These are phyloP conservation scores for Pachycephala philippinensis DNA, from an alignment of 2,113 vertebrate species.

Conservation along the genomic window DNA sequence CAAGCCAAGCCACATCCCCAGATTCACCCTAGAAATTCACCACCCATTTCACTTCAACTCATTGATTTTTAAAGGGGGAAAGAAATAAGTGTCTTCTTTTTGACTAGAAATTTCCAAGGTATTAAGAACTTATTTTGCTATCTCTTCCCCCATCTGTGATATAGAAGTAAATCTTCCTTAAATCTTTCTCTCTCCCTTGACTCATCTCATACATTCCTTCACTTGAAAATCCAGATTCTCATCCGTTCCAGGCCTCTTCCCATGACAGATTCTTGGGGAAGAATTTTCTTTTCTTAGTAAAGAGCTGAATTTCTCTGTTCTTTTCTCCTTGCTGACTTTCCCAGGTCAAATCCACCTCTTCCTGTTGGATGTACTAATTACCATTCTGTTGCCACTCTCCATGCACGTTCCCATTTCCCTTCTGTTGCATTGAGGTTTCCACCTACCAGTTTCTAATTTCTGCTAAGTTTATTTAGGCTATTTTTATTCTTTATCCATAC, in stretches of 20 bases:
- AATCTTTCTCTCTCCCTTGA: slow-evolving; percentile 14
- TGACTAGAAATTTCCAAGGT: neutral
- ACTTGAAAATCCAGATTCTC: slow-evolving; percentile 3
- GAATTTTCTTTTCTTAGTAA: neutral
- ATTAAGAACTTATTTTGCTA: neutral
- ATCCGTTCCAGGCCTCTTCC: slow-evolving; percentile 14
- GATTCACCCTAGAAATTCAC: neutral
- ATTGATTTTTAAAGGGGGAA: neutral
- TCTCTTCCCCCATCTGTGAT: slow-evolving; percentile 13
- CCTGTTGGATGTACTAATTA: neutral
- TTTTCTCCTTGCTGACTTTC: neutral
- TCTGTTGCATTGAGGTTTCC: neutral
- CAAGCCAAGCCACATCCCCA: neutral
- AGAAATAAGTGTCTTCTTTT: neutral
- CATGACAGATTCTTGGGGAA: neutral
- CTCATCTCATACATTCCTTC: slow-evolving; percentile 20
- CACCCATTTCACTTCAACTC: neutral
- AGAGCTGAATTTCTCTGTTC: neutral
- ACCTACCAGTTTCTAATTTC: neutral
- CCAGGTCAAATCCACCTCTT: neutral
- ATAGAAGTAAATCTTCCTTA: slow-evolving; percentile 16
- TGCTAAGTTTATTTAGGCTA: neutral
- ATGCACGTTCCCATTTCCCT: neutral
- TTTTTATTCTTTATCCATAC: neutral
- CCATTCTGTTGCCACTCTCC: neutral